A percentile compares a stretch with the other conserved stretches of the same genome.
phyloP scores from a whole-genome alignment of 2,888 invertebrate species.

The Microdon myrmicae region DNA sequence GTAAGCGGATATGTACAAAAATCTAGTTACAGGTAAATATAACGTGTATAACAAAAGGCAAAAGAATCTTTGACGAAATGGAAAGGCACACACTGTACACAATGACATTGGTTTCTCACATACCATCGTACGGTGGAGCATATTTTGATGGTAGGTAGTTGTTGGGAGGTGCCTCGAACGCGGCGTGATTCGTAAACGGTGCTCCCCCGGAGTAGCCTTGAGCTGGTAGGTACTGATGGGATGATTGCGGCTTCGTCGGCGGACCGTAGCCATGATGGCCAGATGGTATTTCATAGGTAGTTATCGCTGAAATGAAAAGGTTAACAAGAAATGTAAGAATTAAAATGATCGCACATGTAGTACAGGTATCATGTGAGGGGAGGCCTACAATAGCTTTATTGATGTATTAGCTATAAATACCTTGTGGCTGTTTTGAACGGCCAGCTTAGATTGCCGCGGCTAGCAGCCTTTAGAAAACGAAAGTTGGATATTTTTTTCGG shows the following conservation, averaged over 20 bases:
- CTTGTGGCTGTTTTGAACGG: too few species aligned
- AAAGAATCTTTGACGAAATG: too few species aligned
- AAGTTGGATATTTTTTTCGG: constrained; percentile 41
- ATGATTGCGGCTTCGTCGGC: constrained; percentile 64
- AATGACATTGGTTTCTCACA: constrained; percentile 54
- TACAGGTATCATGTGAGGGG: too few species aligned
- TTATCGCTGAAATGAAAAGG: too few species aligned
- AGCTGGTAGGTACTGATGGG: constrained; percentile 64
- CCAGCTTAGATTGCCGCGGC: too few species aligned
- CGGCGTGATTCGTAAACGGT: constrained; percentile 62
- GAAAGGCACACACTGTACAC: constrained; percentile 1
- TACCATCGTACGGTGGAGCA: constrained; percentile 61
- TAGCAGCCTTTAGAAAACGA: constrained; percentile 46
- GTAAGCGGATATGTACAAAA: too few species aligned
- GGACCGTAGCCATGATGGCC: constrained; percentile 65
- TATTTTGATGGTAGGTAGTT: constrained; percentile 63
- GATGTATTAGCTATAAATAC: too few species aligned
- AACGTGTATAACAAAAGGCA: too few species aligned
- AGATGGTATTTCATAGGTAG: constrained; percentile 63
- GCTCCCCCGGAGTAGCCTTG: constrained; percentile 57
- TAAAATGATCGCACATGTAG: too few species aligned
- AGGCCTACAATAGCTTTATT: neutral
- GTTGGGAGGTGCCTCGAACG: constrained; percentile 63
- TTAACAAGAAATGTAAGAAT: too few species aligned
- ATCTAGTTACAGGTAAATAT: too few species aligned